Evolutionary conservation across 92 coral and sea anemone species (phyloP).

Genomic region (Zoanthus sociatus): DNA sequence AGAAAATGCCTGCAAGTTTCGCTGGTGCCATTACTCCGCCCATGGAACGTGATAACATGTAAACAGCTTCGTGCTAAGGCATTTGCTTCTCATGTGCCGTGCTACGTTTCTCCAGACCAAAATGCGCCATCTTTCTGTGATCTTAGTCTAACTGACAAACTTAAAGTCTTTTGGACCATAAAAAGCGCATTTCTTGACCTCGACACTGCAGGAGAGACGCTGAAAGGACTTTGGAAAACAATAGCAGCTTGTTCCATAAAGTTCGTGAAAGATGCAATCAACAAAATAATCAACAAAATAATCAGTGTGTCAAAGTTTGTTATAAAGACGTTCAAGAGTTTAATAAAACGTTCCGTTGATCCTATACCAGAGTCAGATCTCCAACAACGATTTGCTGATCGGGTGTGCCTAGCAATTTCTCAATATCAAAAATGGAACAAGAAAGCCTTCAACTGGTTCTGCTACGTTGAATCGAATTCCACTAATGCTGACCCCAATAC

Average conservation of each 20-base stretch:
- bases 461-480: neutral
- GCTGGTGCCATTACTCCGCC: conserved; percentile 57
- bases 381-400: conserved; percentile 15
- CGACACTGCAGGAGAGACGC: conserved; percentile 69
- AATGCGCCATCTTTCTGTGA: conserved; percentile 69
- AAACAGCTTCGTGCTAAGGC: conserved; percentile 58
- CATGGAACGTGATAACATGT: conserved; percentile 48
- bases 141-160: conserved; percentile 51
- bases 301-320: conserved; percentile 49
- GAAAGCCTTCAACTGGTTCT: conserved; percentile 2
- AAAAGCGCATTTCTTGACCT: conserved; percentile 49
- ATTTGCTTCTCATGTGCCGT: conserved; percentile 59
- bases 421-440: neutral
- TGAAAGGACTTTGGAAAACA: conserved; percentile 75
- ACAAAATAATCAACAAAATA: neutral
- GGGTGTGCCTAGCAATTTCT: conserved; percentile 18
- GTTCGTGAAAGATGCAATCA: neutral
- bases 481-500: neutral
- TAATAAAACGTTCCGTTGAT: conserved; percentile 41
- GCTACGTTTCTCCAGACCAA: conserved; percentile 68
- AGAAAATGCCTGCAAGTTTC: conserved; percentile 80
- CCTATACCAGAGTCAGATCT: conserved; percentile 7
- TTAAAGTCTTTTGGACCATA: conserved; percentile 69
- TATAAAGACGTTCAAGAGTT: conserved; percentile 23
- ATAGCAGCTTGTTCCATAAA: conserved; percentile 39